Conservation (phyloP, 2,113 vertebrate genomes). For the Malurus cyaneus region DNA sequence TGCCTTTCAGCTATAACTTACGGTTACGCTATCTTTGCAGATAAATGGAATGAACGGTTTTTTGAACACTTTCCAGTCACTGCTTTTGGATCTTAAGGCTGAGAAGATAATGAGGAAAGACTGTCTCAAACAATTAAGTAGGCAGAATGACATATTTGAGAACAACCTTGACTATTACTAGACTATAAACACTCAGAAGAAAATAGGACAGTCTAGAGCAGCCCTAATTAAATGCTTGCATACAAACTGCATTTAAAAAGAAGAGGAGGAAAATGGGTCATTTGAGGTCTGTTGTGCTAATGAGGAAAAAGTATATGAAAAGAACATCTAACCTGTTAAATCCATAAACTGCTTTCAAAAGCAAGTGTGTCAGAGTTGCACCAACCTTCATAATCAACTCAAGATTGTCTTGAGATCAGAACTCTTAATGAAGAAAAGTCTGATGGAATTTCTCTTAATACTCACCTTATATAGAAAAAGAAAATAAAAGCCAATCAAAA, state of each 20-base stretch:
- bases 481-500: background rate
- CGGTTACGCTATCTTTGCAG: background rate
- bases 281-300: background rate
- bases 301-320: background rate
- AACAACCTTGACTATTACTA: background rate
- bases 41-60: background rate
- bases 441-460: background rate
- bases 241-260: background rate
- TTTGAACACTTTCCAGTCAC: conserved; percentile 33
- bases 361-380: background rate
- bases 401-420: background rate
- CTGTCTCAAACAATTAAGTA: conserved; percentile 21
- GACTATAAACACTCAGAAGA: background rate
- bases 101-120: conserved; percentile 28
- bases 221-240: background rate
- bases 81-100: background rate
- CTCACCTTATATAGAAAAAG: background rate
- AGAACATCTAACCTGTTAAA: background rate
- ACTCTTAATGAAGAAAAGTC: background rate
- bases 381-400: background rate
- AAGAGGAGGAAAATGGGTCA: background rate
- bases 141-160: background rate
- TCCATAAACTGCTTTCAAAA: background rate
- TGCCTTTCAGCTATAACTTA: conserved; percentile 12
- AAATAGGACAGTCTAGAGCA: background rate